Conservation (phyloP, 2,888 invertebrate genomes). For the Himalopsyche tibetana region DNA sequence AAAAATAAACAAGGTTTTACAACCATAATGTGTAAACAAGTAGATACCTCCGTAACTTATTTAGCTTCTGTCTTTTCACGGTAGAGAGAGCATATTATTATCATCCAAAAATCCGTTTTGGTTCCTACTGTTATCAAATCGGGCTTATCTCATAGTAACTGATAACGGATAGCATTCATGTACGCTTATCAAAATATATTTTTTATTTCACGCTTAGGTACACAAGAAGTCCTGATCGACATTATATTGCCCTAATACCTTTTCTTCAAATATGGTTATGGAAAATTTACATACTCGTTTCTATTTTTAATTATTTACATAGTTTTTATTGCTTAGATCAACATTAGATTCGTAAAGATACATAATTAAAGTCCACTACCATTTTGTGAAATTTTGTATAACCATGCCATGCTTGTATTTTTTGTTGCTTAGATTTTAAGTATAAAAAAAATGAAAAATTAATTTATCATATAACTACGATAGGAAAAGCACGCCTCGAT, state of each 20-base stretch:
- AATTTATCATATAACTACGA: not conserved
- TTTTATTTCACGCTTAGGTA: constrained; percentile 24
- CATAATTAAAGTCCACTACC: too few species aligned
- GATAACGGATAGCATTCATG: constrained; percentile 17
- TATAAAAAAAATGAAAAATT: not conserved
- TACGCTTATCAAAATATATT: constrained; percentile 33
- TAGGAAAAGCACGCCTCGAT: not conserved
- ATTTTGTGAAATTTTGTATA: too few species aligned
- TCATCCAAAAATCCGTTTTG: constrained; percentile 17
- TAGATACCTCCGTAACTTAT: not conserved
- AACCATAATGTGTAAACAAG: not conserved
- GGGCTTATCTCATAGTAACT: constrained; percentile 27
- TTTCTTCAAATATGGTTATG: not conserved
- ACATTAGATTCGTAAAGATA: too few species aligned
- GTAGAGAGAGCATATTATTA: constrained; percentile 26
- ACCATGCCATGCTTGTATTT: too few species aligned
- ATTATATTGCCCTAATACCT: constrained; percentile 1
- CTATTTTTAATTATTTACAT: too few species aligned
- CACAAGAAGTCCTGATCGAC: constrained; percentile 7
- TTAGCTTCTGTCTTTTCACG: constrained; percentile 32
- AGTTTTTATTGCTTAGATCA: too few species aligned
- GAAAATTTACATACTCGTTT: not conserved
- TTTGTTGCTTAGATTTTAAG: too few species aligned
- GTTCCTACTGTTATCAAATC: not conserved
- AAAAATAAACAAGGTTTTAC: not conserved